Evolutionary conservation across 2,888 invertebrate genomes (phyloP).

Genomic region (Drosophila hamatofila): DNA sequence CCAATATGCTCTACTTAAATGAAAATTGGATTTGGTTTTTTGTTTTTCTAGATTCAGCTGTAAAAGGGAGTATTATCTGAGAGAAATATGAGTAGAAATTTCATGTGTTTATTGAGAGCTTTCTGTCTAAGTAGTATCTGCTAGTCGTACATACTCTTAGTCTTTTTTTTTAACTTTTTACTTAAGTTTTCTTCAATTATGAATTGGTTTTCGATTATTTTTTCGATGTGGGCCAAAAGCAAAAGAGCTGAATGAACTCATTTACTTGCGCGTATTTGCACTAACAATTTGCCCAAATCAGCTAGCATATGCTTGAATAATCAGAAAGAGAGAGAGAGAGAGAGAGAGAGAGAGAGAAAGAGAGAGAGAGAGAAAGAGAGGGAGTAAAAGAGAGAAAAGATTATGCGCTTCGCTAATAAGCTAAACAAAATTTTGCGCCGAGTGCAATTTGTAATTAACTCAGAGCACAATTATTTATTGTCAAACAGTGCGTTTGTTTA

Average conservation of each 20-base stretch:
- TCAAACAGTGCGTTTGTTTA: slow-evolving; percentile 55
- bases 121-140: neutral
- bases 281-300: slow-evolving; percentile 69
- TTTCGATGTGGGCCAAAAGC: slow-evolving; percentile 20
- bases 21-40: neutral
- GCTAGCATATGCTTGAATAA: slow-evolving; percentile 28
- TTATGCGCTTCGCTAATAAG: slow-evolving; percentile 63
- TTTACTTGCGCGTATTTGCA: slow-evolving; percentile 56
- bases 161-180: neutral
- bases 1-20: neutral
- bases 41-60: neutral
- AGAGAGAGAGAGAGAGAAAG: slow-evolving; percentile 3
- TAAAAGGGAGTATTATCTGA: neutral
- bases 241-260: slow-evolving; percentile 48
- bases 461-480: slow-evolving; percentile 73
- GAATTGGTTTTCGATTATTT: neutral
- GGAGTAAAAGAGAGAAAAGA: slow-evolving; percentile 5
- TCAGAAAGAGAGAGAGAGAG: slow-evolving; percentile 1
- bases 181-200: slow-evolving; percentile 3
- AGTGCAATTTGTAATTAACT: slow-evolving; percentile 77
- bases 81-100: neutral
- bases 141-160: neutral
- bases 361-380: slow-evolving; percentile 6
- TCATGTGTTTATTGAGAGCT: neutral
- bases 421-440: slow-evolving; percentile 66